These are phyloP conservation scores for Phalacrocorax carbo DNA, from an alignment of 2,113 vertebrate species.

Conservation along the genomic window DNA sequence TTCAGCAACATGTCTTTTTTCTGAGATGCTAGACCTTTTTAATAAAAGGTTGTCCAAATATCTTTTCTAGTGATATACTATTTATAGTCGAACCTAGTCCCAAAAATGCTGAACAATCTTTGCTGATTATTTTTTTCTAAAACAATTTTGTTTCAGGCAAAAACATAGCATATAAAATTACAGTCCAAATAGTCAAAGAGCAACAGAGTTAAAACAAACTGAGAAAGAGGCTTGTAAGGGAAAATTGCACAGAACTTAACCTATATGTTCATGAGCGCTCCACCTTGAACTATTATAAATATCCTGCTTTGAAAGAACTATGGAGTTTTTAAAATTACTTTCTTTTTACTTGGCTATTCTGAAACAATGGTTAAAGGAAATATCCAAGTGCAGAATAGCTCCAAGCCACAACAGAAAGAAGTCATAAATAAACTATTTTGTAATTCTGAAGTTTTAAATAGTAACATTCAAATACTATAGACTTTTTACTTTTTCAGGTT, in stretches of 20 bases:
- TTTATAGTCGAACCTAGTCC: background rate
- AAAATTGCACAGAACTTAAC: background rate
- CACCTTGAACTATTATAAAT: background rate
- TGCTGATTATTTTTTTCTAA: background rate
- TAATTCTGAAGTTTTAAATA: background rate
- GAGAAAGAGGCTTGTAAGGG: background rate
- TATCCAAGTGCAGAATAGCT: background rate
- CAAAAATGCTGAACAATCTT: background rate
- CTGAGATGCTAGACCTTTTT: background rate
- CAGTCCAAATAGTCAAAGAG: background rate
- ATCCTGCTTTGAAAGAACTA: background rate
- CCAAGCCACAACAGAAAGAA: background rate
- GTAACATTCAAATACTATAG: background rate
- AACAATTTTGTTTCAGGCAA: background rate
- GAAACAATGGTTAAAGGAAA: background rate
- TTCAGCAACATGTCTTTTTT: background rate
- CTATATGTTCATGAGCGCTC: background rate
- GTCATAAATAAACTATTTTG: background rate
- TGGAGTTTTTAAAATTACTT: background rate
- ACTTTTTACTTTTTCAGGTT: background rate
- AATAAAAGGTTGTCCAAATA: background rate
- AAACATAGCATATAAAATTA: background rate
- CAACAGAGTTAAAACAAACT: background rate
- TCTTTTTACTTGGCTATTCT: background rate
- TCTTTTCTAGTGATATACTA: background rate